phyloP scores from a whole-genome alignment of 2,888 invertebrate species.

The Gari tellinella region DNA sequence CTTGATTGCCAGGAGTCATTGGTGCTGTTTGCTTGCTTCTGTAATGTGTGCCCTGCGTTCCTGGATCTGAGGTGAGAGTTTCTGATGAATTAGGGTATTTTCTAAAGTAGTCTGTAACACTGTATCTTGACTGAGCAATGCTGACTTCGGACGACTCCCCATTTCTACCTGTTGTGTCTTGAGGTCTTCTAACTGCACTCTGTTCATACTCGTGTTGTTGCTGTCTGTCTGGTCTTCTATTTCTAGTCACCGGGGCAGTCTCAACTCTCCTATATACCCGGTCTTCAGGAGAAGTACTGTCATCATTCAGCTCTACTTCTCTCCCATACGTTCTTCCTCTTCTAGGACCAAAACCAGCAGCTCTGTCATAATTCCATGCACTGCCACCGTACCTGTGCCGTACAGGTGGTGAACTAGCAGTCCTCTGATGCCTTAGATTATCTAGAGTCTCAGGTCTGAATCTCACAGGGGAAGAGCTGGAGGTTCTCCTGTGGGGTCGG shows the following conservation, averaged over 20 bases:
- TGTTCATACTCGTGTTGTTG: not conserved
- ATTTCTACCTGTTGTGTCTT: not conserved
- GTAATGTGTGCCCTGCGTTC: constrained; percentile 8
- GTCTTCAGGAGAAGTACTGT: not conserved
- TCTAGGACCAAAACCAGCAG: constrained; percentile 9
- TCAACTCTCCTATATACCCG: constrained; percentile 1
- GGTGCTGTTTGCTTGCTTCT: not conserved
- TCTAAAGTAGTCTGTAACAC: constrained; percentile 77
- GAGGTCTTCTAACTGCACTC: not conserved
- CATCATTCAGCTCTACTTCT: not conserved
- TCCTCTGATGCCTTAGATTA: constrained; percentile 24
- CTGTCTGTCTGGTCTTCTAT: not conserved
- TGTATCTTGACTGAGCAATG: constrained; percentile 69
- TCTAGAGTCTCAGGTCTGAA: constrained; percentile 15
- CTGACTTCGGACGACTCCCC: constrained; percentile 44
- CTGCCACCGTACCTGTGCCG: constrained; percentile 8
- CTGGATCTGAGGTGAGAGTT: constrained; percentile 14
- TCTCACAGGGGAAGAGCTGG: constrained; percentile 54
- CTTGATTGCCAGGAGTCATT: not conserved
- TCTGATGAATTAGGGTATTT: constrained; percentile 65
- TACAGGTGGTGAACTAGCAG: constrained; percentile 30
- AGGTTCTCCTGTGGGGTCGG: constrained; percentile 23
- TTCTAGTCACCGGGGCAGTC: constrained; percentile 5
- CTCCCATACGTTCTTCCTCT: constrained; percentile 15
- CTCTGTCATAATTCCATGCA: constrained; percentile 12